Conservation (phyloP, 2,888 invertebrate species). For the Melitaea athalia region DNA sequence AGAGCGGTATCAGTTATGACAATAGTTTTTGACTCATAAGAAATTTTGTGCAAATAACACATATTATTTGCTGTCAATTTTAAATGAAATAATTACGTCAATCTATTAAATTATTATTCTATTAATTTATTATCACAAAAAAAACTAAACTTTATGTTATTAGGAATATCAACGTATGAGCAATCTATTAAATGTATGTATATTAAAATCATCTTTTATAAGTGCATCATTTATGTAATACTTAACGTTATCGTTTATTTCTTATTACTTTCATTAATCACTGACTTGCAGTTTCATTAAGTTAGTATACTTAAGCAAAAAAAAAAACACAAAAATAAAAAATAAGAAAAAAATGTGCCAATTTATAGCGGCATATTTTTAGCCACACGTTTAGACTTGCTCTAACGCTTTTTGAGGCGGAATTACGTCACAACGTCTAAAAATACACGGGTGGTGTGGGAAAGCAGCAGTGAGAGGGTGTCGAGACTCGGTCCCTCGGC, state of each 20-base stretch:
- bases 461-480: slow-evolving; percentile 56
- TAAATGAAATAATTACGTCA: neutral
- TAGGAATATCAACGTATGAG: neutral
- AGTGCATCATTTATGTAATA: neutral
- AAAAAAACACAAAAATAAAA: no score
- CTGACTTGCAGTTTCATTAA: neutral
- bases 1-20: slow-evolving; percentile 14
- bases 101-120: no score
- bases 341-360: slow-evolving; percentile 28
- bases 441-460: slow-evolving; percentile 68
- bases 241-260: neutral
- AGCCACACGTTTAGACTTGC: slow-evolving; percentile 50
- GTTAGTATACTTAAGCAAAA: neutral
- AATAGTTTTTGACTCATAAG: slow-evolving; percentile 12
- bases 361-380: slow-evolving; percentile 46
- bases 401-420: slow-evolving; percentile 56
- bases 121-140: no score
- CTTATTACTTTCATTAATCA: neutral
- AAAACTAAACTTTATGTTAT: neutral
- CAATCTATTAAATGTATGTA: neutral
- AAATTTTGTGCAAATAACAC: neutral
- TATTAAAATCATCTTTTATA: neutral
- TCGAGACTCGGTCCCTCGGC: slow-evolving; percentile 51
- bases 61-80: slow-evolving; percentile 11
- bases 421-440: slow-evolving; percentile 75